phyloP scores from a whole-genome alignment of 1,140 invertebrate genomes.

The Cepaea nemoralis region DNA sequence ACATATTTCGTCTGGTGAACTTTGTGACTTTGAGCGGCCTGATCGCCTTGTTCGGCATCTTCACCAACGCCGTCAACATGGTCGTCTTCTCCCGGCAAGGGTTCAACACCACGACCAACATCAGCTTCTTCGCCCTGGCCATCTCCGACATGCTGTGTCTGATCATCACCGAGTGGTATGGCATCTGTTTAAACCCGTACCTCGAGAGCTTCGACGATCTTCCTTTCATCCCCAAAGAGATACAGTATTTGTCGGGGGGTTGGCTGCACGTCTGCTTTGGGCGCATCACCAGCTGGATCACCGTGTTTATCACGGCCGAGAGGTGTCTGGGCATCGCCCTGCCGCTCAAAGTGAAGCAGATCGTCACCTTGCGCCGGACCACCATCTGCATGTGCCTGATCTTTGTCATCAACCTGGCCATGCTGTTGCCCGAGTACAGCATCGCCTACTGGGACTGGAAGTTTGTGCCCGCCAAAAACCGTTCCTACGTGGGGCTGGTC shows the following conservation, averaged over 20 bases:
- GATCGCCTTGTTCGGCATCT: slow-evolving; percentile 10
- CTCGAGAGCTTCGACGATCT: background rate
- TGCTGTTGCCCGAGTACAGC: slow-evolving; percentile 1
- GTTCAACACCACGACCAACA: slow-evolving; percentile 10
- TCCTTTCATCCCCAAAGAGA: background rate
- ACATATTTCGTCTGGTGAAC: background rate
- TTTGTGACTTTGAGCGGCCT: background rate
- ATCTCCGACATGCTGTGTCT: background rate
- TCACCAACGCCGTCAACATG: slow-evolving; percentile 11
- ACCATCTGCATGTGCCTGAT: background rate
- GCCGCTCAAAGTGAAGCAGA: slow-evolving; percentile 25
- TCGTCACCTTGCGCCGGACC: background rate
- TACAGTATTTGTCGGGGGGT: background rate
- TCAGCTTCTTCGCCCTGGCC: slow-evolving; percentile 19
- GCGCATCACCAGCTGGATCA: slow-evolving; percentile 21
- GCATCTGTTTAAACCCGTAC: background rate
- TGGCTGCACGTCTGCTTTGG: background rate
- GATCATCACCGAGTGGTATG: background rate
- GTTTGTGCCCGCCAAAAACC: background rate
- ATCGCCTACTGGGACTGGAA: slow-evolving; percentile 2
- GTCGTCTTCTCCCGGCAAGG: background rate
- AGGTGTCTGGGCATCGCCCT: slow-evolving; percentile 9
- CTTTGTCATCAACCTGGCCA: background rate
- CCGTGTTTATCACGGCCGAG: slow-evolving; percentile 8
- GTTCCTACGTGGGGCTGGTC: background rate